Evolutionary conservation across 2,888 invertebrate species (phyloP).

Genomic region (Sminthurides aquaticus): DNA sequence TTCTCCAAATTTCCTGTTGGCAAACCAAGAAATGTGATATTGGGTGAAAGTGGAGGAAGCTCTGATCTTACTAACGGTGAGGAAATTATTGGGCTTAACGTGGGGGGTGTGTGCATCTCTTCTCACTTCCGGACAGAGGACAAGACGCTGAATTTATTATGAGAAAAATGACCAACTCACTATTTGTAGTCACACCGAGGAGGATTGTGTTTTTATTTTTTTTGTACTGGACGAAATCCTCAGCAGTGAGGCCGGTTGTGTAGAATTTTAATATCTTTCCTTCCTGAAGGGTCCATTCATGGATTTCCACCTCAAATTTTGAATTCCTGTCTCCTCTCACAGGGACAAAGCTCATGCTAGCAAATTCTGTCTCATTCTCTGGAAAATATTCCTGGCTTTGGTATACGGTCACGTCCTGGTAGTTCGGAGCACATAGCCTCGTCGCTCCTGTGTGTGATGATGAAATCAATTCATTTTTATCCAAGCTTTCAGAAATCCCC

Average conservation of each 20-base stretch:
- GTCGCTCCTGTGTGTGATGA: not conserved
- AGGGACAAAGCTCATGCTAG: constrained; percentile 17
- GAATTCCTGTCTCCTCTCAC: constrained; percentile 22
- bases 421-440: constrained; percentile 37
- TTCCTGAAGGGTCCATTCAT: constrained; percentile 43
- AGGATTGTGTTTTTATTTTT: constrained; percentile 1
- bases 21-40: no score
- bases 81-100: no score
- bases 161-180: no score
- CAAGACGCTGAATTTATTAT: no score
- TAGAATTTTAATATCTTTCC: constrained; percentile 40
- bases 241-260: constrained; percentile 33
- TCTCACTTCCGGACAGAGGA: no score
- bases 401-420: constrained; percentile 37
- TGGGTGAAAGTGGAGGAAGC: no score
- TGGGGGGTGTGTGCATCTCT: no score
- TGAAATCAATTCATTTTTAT: no score
- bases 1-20: constrained; percentile 44
- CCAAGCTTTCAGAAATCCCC: no score
- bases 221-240: constrained; percentile 12
- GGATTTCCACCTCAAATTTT: constrained; percentile 41
- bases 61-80: no score
- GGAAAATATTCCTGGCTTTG: constrained; percentile 33
- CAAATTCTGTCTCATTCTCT: constrained; percentile 35
- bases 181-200: constrained; percentile 10